phyloP scores from a whole-genome alignment of 2,797 vertebrate species.

The Pseudochirops corinnae region DNA sequence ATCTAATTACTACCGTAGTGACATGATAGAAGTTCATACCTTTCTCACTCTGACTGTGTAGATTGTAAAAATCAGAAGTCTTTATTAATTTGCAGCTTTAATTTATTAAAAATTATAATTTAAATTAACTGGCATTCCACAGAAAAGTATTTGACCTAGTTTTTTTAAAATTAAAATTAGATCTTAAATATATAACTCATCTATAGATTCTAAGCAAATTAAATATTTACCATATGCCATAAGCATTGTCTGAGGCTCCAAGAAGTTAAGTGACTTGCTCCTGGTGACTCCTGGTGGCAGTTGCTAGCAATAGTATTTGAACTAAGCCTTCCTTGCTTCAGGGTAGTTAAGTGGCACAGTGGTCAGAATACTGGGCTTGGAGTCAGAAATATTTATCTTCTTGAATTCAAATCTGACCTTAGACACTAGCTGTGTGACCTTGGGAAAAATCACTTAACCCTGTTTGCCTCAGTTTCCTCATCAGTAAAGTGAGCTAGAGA shows the following conservation, averaged over 20 bases:
- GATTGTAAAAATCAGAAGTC: conserved; percentile 4
- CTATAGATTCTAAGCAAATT: neutral
- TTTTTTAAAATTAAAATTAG: neutral
- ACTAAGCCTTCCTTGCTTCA: neutral
- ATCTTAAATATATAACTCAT: neutral
- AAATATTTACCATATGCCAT: neutral
- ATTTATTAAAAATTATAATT: neutral
- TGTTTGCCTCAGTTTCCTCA: neutral
- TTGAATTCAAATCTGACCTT: neutral
- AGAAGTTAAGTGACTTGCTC: neutral
- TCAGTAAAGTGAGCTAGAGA: neutral
- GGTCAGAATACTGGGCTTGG: neutral
- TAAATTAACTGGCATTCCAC: neutral
- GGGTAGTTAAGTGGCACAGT: neutral
- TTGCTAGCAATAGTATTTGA: neutral
- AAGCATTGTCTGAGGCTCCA: neutral
- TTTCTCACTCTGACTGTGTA: neutral
- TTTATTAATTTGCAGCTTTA: neutral
- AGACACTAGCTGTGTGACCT: neutral
- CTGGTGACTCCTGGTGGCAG: neutral
- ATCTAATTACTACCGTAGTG: neutral
- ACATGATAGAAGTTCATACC: conserved; percentile 23
- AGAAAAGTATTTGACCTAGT: neutral
- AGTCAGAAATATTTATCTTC: neutral
- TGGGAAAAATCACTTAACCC: neutral